Evolutionary conservation across 2,797 vertebrate species (phyloP).

Genomic region (Nannoperca obscura): DNA sequence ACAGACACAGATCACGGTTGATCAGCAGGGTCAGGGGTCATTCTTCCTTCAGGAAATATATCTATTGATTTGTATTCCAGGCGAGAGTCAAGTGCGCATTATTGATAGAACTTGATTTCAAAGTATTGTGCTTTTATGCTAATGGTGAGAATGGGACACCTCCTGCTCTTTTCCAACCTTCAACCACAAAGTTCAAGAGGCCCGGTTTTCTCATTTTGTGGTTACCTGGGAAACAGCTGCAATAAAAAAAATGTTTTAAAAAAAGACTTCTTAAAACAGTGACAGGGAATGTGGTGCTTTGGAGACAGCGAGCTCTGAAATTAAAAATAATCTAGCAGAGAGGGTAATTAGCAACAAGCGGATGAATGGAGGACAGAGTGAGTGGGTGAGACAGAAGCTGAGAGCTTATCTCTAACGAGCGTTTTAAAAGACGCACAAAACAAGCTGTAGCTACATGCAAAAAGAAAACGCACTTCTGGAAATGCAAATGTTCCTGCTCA

Average conservation of each 20-base stretch:
- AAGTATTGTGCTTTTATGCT: constrained; percentile 14
- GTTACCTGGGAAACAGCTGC: constrained; percentile 76
- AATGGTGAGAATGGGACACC: constrained; percentile 30
- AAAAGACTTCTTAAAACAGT: constrained; percentile 56
- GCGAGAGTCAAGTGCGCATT: not conserved
- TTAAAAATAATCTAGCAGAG: constrained; percentile 79
- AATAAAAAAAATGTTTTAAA: constrained; percentile 35
- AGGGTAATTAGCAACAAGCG: constrained; percentile 77
- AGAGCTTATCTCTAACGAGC: constrained; percentile 55
- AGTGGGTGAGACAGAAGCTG: constrained; percentile 53
- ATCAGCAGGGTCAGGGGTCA: constrained; percentile 26
- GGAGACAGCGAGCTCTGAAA: constrained; percentile 73
- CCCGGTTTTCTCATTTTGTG: constrained; percentile 27
- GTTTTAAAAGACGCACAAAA: constrained; percentile 48
- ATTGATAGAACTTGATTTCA: constrained; percentile 28
- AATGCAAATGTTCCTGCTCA: constrained; percentile 38
- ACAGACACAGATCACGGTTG: not conserved
- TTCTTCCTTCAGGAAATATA: not conserved
- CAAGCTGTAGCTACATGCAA: constrained; percentile 23
- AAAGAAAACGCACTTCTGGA: constrained; percentile 30
- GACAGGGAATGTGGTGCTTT: constrained; percentile 71
- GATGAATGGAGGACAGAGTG: constrained; percentile 48
- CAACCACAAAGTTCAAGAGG: constrained; percentile 55
- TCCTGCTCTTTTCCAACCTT: constrained; percentile 43
- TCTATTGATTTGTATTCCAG: constrained; percentile 30